Evolutionary conservation across 2,113 vertebrate genomes (phyloP).

Genomic region (Tachycineta bicolor): DNA sequence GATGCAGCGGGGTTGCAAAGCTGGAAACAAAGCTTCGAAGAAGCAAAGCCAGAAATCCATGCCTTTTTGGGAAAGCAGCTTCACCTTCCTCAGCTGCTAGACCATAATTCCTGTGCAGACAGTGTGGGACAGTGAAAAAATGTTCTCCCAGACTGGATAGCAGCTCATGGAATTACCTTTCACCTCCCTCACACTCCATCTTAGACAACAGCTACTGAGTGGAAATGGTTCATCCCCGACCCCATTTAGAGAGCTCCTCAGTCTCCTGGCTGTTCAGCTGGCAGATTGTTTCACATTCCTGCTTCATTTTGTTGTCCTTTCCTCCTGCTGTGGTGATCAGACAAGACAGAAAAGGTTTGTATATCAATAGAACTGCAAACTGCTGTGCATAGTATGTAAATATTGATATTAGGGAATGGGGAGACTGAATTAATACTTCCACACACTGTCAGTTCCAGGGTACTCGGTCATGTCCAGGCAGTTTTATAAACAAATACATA

Average conservation of each 20-base stretch:
- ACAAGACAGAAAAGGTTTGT: not conserved
- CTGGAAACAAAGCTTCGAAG: not conserved
- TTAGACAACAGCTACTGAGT: not conserved
- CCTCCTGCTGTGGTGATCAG: constrained; percentile 23
- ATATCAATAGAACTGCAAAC: constrained; percentile 14
- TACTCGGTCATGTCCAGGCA: not conserved
- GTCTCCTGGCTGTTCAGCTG: not conserved
- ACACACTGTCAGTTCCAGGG: not conserved
- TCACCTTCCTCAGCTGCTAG: not conserved
- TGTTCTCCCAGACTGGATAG: not conserved
- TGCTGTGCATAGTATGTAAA: not conserved
- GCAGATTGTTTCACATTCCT: not conserved
- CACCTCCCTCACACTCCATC: not conserved
- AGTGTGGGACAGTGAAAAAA: not conserved
- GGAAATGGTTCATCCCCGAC: not conserved
- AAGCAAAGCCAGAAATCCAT: not conserved
- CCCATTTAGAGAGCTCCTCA: not conserved
- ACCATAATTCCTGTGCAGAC: not conserved
- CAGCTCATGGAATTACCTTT: not conserved
- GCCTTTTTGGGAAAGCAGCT: not conserved
- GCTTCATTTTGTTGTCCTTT: constrained; percentile 9
- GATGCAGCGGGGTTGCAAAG: not conserved
- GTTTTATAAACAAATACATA: not conserved
- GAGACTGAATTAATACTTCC: not conserved
- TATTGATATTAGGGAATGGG: constrained; percentile 2